Evolutionary conservation across 1,140 invertebrate species (phyloP), one percentile per base, ranked within the genome.

Genomic region (Cardiocondyla obscurior): DNA sequence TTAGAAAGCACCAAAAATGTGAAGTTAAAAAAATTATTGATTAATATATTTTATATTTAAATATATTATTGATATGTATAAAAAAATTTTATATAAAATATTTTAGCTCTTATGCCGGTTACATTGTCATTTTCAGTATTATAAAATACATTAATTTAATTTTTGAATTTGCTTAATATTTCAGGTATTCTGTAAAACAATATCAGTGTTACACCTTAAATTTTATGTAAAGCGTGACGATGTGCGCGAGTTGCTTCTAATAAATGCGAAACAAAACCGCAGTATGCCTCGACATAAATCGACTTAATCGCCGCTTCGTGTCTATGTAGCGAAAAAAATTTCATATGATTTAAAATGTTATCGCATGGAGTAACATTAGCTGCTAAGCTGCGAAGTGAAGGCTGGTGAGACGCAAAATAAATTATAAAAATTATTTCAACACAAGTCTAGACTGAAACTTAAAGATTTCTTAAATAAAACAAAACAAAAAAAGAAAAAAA

Each of bases 161-260:
- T 84, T 89, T 89, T 89, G 86, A 88, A 87, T 53, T 51, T 88
- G 74, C 86, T 65, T 70, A 70, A 88, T 89, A 88, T 86, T 88
- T 76, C 87, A 77, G 86, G 81, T 64, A 88, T 86, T 81, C 87
- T 89, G 87, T 64, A 89, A 88, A 89, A 88, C 36, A 86, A 84
- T 81, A 88, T 84, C 53, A 89, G 30, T 89, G 53, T 87, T 76
- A 16, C 4, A 84, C 42, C 84, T 88, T 46, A 88, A 72, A 72
- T 70, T 81, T 64, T 39, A 62, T 30, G 77, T 53, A 51, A 69
- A 65, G 81, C 60, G 73, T 53, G 16, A 60, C 62, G 55, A 85
- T 46, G 77, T 77, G 69, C 72, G 19, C 73, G 42, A 85, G 42
- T 53, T 88, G 74, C 51, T 49, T 87, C 67, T 88, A 88, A 85